Base-by-base conservation (phyloP, 2,797 vertebrate species). In the Sebastes melanostomus region DNA sequence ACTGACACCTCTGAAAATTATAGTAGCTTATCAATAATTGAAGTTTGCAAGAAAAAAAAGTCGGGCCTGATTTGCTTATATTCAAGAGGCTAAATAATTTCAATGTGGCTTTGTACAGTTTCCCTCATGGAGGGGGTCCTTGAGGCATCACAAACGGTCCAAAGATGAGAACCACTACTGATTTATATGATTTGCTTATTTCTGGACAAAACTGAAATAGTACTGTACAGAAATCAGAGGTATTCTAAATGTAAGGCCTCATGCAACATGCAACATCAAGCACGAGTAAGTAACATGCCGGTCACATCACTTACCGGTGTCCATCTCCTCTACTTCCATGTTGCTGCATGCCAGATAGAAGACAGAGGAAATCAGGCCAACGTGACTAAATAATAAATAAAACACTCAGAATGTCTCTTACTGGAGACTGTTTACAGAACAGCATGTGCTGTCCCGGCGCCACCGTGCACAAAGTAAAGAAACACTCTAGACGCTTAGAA, bases 321-420 rank as follows among this genome's bases (percentile, higher is more conserved):
- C 93, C 91, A 93, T 88, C 63, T 94, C 92, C 78, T 94, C 94
- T 52, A 91, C 93, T 66, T 96, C 96, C 95, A 95, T 93, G 88
- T 90, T 94, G 94, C 96, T 96, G 95, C 87, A 78, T 92, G 87
- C 9, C 86, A 89, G 59, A 80, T 34, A 84, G 67, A 86, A 85
- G 65, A 93, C 42, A 91, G 68, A 89, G 60, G 34, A 88, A 70
- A 87, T 54, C 42, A 80, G 65, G 68, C 74, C 36, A 34, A 54
- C 0, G 30, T 38, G 27, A 59, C 65, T 60, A 55, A 68, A 7
- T 11, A 18, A 3, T 3, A 62, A 72, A 68, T 42, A 66, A 46
- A 66, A 63, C 25, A 59, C 18, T 32, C 8, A 46, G 25, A 32
- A 69, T 27, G 46, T 62, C 34, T 71, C 22, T 34, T 10, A 4